A percentile compares a stretch with the other conserved stretches of the same genome.
Conservation (phyloP, 2,113 vertebrate species). For the Chaenogobius annularis region DNA sequence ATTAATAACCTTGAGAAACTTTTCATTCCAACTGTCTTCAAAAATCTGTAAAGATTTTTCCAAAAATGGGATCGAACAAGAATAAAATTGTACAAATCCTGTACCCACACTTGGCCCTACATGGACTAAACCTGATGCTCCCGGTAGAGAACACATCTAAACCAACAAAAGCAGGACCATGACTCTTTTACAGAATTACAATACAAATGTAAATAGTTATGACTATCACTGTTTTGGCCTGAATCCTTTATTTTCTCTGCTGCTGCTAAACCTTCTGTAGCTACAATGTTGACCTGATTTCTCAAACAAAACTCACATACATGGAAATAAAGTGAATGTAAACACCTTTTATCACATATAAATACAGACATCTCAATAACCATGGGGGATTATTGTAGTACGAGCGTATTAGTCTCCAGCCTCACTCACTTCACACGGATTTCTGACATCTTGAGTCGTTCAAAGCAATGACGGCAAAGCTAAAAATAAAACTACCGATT, state of each 20-base stretch:
- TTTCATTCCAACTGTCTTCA: too few relatives aligned
- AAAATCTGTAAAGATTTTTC: neutral
- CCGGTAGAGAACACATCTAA: neutral
- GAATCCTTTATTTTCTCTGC: constrained; percentile 39
- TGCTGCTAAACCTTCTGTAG: constrained; percentile 65
- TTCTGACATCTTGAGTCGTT: constrained; percentile 40
- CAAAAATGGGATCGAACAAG: too few relatives aligned
- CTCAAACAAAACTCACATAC: constrained; percentile 25
- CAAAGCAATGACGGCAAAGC: constrained; percentile 29
- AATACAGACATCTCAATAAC: constrained; percentile 12
- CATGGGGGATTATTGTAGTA: neutral
- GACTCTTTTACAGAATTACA: too few relatives aligned
- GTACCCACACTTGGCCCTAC: too few relatives aligned
- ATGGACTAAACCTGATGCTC: neutral
- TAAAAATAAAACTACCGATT: constrained; percentile 60
- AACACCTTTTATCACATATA: constrained; percentile 18
- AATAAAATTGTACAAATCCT: too few relatives aligned
- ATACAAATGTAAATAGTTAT: constrained; percentile 16
- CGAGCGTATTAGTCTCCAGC: neutral
- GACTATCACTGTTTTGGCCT: constrained; percentile 31
- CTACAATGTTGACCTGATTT: constrained; percentile 51
- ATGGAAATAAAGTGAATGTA: constrained; percentile 12
- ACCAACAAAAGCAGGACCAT: too few relatives aligned
- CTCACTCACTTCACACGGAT: constrained; percentile 29
- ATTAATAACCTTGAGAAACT: too few relatives aligned